Evolutionary conservation across 2,797 vertebrate genomes (phyloP), one percentile per base, ranked within the genome.

Genomic region (Okamejei kenojei): DNA sequence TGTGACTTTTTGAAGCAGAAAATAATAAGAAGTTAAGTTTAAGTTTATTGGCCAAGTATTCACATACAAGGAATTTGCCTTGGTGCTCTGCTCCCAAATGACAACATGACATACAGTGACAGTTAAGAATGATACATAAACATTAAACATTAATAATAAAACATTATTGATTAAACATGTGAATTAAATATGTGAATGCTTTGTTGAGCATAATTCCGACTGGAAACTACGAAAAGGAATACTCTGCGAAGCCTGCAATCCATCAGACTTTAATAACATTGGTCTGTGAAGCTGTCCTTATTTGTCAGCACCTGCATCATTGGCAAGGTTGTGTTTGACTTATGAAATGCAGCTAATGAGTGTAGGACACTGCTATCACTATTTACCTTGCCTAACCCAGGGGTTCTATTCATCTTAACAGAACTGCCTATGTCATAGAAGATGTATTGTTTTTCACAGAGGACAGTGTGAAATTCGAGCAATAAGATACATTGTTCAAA

Each of bases 391-490:
- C 29, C 45, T 84, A 54, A 84, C 81, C 45, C 26, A 26, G 23
- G 38, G 81, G 21, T 58, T 84, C 23, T 58, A 84, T 58, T 58
- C 81, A 84, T 84, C 81, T 84, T 84, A 84, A 61, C 81, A 61
- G 81, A 58, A 84, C 9, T 61, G 7, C 6, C 81, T 58, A 61
- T 29, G 8, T 84, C 45, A 0, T 29, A 38, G 8, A 54, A 84
- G 26, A 61, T 58, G 81, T 58, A 26, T 45, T 58, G 38, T 61
- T 78, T 84, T 58, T 54, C 81, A 45, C 45, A 84, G 35, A 54
- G 45, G 58, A 84, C 38, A 82, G 17, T 26, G 35, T 58, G 45
- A 23, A 26, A 38, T 82, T 45, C 8, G 3, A 81, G 21, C 80
- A 45, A 8, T 58, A 82, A 54, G 1, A 61, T 58, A 58, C 61